These are phyloP conservation scores for Oscheius sp. DNA, from an alignment of 2,888 invertebrate genomes.

Conservation along the genomic window DNA sequence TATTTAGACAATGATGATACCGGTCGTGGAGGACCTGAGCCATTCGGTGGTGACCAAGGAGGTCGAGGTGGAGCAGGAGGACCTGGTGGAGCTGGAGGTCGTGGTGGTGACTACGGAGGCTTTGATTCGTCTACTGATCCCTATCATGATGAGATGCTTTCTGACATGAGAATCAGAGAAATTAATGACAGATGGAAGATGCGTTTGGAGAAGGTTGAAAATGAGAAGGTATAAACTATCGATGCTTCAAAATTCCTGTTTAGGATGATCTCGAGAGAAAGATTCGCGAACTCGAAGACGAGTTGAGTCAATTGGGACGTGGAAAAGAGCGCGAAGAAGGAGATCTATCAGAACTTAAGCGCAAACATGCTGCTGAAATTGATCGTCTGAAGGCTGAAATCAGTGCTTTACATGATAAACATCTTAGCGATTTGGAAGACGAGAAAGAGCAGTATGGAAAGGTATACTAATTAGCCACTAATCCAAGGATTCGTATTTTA, in stretches of 20 bases:
- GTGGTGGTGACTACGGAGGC: constrained; percentile 27
- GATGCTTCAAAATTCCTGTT: not conserved
- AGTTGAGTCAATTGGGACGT: constrained; percentile 60
- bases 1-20: constrained; percentile 12
- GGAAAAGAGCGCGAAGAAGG: constrained; percentile 59
- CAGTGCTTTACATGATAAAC: constrained; percentile 61
- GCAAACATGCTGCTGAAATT: constrained; percentile 65
- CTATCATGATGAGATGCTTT: constrained; percentile 64
- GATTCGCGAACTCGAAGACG: constrained; percentile 66
- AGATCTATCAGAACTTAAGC: constrained; percentile 61
- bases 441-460: constrained; percentile 65
- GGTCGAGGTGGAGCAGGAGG: too few species aligned
- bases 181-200: constrained; percentile 68
- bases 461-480: constrained; percentile 31
- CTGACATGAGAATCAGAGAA: constrained; percentile 45
- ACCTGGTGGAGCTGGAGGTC: constrained; percentile 7
- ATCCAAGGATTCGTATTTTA: not conserved
- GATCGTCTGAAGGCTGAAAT: constrained; percentile 65
- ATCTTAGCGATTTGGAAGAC: constrained; percentile 66
- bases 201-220: constrained; percentile 65
- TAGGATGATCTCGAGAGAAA: constrained; percentile 61
- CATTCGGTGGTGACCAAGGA: not conserved
- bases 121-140: constrained; percentile 24
- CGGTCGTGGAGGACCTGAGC: constrained; percentile 20
- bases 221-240: constrained; percentile 50